A percentile compares a stretch with the other conserved stretches of the same genome.
These are phyloP conservation scores for Phoenicopterus ruber DNA, from an alignment of 2,113 vertebrate genomes.

Conservation along the genomic window DNA sequence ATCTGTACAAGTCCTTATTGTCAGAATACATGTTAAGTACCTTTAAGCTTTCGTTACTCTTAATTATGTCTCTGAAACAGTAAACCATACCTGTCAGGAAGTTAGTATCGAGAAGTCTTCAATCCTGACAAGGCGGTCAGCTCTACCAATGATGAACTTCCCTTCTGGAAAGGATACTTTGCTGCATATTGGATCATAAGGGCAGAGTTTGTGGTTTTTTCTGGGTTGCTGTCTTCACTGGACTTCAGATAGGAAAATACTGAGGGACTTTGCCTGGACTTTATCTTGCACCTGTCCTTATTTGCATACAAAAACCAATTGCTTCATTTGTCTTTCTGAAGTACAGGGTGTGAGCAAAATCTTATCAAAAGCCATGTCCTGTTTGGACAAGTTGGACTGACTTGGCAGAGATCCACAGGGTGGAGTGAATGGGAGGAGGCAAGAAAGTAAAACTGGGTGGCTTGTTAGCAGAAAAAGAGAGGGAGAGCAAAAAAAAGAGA, in stretches of 20 bases:
- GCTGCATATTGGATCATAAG: background rate
- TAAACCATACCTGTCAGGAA: background rate
- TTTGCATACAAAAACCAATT: constrained; percentile 75
- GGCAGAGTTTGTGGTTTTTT: background rate
- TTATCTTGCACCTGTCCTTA: constrained; percentile 75
- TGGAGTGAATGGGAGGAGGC: constrained; percentile 77
- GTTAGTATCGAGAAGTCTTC: background rate
- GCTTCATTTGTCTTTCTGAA: constrained; percentile 74
- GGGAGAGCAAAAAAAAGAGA: constrained; percentile 8
- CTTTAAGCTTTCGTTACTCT: background rate
- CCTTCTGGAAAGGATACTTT: background rate
- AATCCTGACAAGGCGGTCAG: background rate
- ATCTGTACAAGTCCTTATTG: background rate
- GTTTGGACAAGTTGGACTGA: constrained; percentile 80
- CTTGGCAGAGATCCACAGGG: constrained; percentile 74
- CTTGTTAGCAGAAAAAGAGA: constrained; percentile 67
- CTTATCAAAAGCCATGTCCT: constrained; percentile 79
- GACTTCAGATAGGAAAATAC: background rate
- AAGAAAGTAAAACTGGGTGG: constrained; percentile 76
- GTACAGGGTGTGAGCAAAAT: constrained; percentile 76
- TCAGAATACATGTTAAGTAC: background rate
- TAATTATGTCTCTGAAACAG: constrained; percentile 11
- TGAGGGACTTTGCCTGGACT: constrained; percentile 38
- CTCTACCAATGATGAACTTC: background rate
- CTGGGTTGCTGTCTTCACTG: background rate